Evolutionary conservation across 1,140 invertebrate species (phyloP).

Genomic region (Atta colombica): DNA sequence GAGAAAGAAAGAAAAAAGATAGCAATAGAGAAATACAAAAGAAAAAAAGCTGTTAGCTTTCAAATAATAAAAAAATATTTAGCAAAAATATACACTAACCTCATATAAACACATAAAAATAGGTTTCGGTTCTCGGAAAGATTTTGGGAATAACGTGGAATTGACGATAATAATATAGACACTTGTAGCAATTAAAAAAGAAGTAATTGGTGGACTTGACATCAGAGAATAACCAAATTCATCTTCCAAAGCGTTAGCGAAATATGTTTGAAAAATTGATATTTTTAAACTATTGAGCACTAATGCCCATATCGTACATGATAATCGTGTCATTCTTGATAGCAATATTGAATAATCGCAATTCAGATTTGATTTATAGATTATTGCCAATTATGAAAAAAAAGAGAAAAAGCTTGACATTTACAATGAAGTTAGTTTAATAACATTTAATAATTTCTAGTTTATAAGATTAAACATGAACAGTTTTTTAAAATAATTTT

Average conservation of each 20-base stretch:
- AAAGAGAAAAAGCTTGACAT: background rate
- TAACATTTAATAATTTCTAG: background rate
- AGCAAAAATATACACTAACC: constrained; percentile 65
- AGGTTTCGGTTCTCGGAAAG: constrained; percentile 70
- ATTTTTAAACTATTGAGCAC: constrained; percentile 73
- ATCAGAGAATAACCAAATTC: constrained; percentile 71
- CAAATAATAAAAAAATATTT: background rate
- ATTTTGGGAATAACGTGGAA: constrained; percentile 73
- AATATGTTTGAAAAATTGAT: constrained; percentile 77
- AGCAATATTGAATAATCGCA: background rate
- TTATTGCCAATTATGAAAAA: background rate
- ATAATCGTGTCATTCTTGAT: constrained; percentile 74
- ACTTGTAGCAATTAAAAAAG: constrained; percentile 74
- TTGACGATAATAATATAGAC: constrained; percentile 77
- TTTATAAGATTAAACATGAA: background rate
- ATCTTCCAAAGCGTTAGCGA: constrained; percentile 73
- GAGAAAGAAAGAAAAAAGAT: background rate
- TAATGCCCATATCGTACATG: constrained; percentile 79
- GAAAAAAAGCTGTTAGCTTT: background rate
- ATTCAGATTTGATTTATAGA: background rate
- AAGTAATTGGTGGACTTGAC: constrained; percentile 71
- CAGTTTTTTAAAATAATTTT: background rate
- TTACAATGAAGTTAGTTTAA: constrained; percentile 33
- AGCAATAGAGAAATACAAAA: background rate
- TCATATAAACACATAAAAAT: constrained; percentile 77